Evolutionary conservation across 2,797 vertebrate genomes (phyloP).

Genomic region (Spinibarbus caldwelli): DNA sequence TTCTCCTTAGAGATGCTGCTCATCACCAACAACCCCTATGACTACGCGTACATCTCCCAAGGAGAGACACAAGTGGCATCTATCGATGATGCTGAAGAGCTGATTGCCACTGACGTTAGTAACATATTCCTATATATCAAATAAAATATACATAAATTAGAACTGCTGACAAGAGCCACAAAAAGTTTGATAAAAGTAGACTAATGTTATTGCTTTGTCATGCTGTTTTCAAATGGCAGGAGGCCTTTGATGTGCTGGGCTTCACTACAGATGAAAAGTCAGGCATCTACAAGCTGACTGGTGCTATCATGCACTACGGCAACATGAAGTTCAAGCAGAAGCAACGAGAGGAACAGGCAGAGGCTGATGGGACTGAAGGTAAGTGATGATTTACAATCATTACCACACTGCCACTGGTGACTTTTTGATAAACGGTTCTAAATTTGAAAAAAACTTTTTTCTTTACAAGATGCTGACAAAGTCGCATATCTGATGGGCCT

Average conservation of each 20-base stretch:
- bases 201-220: background rate
- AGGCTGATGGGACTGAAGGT: constrained; percentile 88
- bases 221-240: constrained; percentile 64
- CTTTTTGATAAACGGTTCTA: background rate
- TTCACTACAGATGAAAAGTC: constrained; percentile 82
- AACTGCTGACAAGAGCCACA: no score
- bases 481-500: constrained; percentile 86
- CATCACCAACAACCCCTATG: constrained; percentile 89
- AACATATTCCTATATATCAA: background rate
- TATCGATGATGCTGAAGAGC: constrained; percentile 85
- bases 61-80: constrained; percentile 89
- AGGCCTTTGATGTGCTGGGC: constrained; percentile 86
- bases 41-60: constrained; percentile 90
- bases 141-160: background rate
- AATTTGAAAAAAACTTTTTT: background rate
- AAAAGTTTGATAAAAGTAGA: background rate
- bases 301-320: constrained; percentile 84
- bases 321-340: constrained; percentile 88
- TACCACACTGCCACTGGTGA: background rate
- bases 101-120: constrained; percentile 86
- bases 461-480: constrained; percentile 83
- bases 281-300: constrained; percentile 81
- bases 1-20: constrained; percentile 81
- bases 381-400: constrained; percentile 17
- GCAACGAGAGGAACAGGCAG: constrained; percentile 88